Evolutionary conservation across 2,888 invertebrate genomes (phyloP).

Genomic region (Lagria hirta): DNA sequence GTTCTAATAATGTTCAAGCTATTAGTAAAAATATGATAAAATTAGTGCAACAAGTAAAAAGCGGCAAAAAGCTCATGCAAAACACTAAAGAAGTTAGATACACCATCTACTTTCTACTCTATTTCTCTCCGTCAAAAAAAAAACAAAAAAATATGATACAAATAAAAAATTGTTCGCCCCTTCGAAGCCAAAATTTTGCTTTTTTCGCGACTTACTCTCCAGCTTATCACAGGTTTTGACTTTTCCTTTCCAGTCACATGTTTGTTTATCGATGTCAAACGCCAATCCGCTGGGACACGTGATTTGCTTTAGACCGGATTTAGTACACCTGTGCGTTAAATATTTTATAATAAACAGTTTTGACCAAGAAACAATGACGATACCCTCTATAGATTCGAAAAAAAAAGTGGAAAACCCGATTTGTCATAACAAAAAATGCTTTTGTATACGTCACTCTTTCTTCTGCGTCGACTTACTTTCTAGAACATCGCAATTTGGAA

Average conservation of each 20-base stretch:
- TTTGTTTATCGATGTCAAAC: conserved; percentile 97
- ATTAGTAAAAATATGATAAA: conserved; percentile 2
- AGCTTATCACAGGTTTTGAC: conserved; percentile 94
- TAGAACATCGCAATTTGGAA: conserved; percentile 91
- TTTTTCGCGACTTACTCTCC: conserved; percentile 96
- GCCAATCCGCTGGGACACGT: conserved; percentile 95
- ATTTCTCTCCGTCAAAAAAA: conserved; percentile 8
- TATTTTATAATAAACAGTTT: conserved; percentile 32
- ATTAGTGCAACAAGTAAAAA: conserved; percentile 14
- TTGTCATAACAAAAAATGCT: background rate
- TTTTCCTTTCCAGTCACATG: conserved; percentile 98
- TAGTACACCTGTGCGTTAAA: conserved; percentile 74
- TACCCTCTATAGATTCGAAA: conserved; percentile 8
- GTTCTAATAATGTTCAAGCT: too few species aligned
- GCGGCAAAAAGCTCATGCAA: conserved; percentile 24
- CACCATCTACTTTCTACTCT: conserved; percentile 29
- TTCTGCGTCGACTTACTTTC: conserved; percentile 80
- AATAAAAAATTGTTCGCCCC: conserved; percentile 13
- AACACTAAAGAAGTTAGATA: conserved; percentile 20
- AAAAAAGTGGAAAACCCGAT: too few species aligned
- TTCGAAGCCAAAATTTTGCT: conserved; percentile 24
- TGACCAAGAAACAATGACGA: conserved; percentile 47
- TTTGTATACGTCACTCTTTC: conserved; percentile 43
- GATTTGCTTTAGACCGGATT: conserved; percentile 94
- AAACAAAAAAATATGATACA: conserved; percentile 15